These are phyloP conservation scores for Dynastes hyllus DNA, from an alignment of 2,888 invertebrate species.

Conservation along the genomic window DNA sequence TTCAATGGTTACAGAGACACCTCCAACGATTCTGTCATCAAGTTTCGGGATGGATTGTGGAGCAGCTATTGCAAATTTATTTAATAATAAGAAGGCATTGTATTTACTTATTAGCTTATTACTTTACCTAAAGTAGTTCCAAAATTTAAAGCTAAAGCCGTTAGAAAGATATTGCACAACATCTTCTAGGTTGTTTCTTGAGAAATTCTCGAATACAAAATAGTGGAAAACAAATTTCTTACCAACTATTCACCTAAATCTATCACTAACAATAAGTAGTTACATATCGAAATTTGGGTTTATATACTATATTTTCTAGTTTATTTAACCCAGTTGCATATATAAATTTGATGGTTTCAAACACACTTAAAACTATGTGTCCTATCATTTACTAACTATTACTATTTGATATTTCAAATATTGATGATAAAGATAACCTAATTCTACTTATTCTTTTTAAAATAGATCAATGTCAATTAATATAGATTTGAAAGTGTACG, in stretches of 20 bases:
- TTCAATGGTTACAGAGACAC: conserved; percentile 39
- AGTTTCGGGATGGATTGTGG: conserved; percentile 7
- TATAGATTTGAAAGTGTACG: not conserved
- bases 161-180: not conserved
- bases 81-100: not conserved
- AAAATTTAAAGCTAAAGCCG: not conserved
- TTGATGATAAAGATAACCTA: conserved; percentile 15
- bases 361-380: not conserved
- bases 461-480: conserved; percentile 3
- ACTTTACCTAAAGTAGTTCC: not conserved
- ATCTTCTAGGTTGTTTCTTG: not conserved
- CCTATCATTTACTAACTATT: not conserved
- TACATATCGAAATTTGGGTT: not conserved
- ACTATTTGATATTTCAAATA: not conserved
- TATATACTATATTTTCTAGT: not conserved
- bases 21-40: conserved; percentile 51
- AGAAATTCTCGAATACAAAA: not conserved
- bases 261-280: not conserved
- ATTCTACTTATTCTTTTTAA: not conserved
- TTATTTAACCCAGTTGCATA: conserved; percentile 8
- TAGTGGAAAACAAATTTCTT: not conserved
- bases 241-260: not conserved
- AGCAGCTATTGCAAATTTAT: not conserved
- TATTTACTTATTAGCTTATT: not conserved
- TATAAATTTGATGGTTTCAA: not conserved